phyloP scores from a whole-genome alignment of 1,140 invertebrate species.

The Brachionus rubens region DNA sequence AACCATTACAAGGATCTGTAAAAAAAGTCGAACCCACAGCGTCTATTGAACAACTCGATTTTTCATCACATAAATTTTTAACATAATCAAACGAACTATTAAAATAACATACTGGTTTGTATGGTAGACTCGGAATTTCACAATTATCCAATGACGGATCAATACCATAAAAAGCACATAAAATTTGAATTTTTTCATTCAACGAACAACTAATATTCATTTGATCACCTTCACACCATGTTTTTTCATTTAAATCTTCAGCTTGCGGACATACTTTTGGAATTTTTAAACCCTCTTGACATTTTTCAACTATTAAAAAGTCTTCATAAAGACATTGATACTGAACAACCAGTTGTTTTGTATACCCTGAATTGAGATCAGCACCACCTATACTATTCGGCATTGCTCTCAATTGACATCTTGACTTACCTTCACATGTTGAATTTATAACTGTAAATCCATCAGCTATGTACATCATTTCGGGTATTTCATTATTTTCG shows the following conservation, averaged over 20 bases:
- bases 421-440: conserved; percentile 4
- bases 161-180: conserved; percentile 37
- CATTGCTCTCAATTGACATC: conserved; percentile 2
- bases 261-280: conserved; percentile 12
- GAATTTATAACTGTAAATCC: conserved; percentile 1
- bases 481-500: not conserved
- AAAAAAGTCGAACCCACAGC: not conserved
- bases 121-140: not conserved
- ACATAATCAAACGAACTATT: conserved; percentile 17
- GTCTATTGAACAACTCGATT: conserved; percentile 3
- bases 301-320: not conserved
- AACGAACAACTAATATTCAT: not conserved
- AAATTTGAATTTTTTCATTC: conserved; percentile 10
- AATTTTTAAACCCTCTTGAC: not conserved
- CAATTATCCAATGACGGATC: conserved; percentile 15
- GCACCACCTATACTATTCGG: conserved; percentile 29
- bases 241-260: not conserved
- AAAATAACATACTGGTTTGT: conserved; percentile 30
- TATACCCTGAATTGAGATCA: not conserved
- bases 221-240: conserved; percentile 9
- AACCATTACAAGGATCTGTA: conserved; percentile 30
- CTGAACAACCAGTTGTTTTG: conserved; percentile 21
- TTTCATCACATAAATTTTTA: not conserved
- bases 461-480: not conserved
- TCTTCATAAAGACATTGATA: conserved; percentile 21